Base-by-base conservation (phyloP, 2,797 vertebrate species). In the Columba guinea region DNA sequence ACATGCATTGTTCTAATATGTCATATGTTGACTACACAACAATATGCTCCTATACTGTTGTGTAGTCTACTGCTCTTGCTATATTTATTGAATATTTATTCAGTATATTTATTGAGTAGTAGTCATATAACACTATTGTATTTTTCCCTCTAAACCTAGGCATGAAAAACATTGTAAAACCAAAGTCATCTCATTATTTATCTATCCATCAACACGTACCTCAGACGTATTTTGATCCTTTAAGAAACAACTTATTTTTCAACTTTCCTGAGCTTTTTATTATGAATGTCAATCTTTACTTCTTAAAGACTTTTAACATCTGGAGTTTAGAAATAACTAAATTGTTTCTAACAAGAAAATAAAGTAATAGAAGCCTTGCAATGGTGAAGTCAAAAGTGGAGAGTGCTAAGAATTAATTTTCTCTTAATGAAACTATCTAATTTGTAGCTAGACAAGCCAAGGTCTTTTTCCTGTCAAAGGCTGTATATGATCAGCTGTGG, bases 271-370 rank as follows among this genome's bases (percentile, higher is more conserved):
- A 62, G 26, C 15, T 84, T 71, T 5, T 5, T 37, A 1, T 52
- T 76, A 28, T 2, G 5, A 7, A 19, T 80, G 9, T 77, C 21
- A 60, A 26, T 27, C 70, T 91, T 91, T 84, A 65, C 21, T 91
- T 52, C 74, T 75, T 24, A 55, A 74, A 67, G 55, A 9, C 18
- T 60, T 89, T 8, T 52, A 52, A 30, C 17, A 70, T 65, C 24
- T 39, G 64, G 26, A 32, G 21, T 80, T 92, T 92, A 87, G 35
- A 79, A 95, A n/a, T 60, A 73, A 35, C 23, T 91, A n/a, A 89
- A 87, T 39, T 59, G 8, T 76, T 79, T 63, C 41, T 67, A 70
- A 56, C 59, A 49, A 52, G 13, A 52, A 52, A 62, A 63, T 55
- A 32, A 56, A 73, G 7, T 60, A 70, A 39, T 34, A 46, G 5